Conservation (phyloP, 2,113 vertebrate genomes). For the Alaudala cheleensis region DNA sequence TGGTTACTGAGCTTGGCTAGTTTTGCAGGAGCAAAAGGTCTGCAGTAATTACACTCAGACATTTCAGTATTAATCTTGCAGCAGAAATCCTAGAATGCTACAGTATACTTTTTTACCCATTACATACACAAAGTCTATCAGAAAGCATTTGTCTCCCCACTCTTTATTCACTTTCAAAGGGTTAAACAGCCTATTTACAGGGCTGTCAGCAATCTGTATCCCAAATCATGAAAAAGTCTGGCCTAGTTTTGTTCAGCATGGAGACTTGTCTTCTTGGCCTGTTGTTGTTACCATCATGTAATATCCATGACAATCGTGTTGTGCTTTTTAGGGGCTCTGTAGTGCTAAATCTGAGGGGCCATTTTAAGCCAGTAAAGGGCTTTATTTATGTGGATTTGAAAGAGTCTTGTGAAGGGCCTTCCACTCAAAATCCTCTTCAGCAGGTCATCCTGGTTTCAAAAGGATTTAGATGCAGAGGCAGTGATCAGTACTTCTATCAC, state of each 20-base stretch:
- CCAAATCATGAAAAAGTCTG: conserved; percentile 86
- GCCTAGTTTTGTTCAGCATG: conserved; percentile 88
- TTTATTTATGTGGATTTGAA: conserved; percentile 99
- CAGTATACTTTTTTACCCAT: conserved; percentile 82
- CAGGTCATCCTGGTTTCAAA: conserved; percentile 91
- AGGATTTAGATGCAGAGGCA: conserved; percentile 87
- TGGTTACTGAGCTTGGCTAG: not conserved
- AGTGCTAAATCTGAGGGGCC: conserved; percentile 93
- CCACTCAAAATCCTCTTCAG: conserved; percentile 92
- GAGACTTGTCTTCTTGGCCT: conserved; percentile 91
- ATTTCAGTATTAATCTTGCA: conserved; percentile 3
- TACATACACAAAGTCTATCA: conserved; percentile 90
- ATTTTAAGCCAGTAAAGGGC: conserved; percentile 97
- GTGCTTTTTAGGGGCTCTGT: conserved; percentile 90
- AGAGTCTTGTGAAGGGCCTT: conserved; percentile 94
- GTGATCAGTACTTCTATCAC: conserved; percentile 95
- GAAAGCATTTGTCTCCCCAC: conserved; percentile 90
- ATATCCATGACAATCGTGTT: conserved; percentile 99
- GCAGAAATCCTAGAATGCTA: not conserved
- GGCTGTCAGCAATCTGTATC: conserved; percentile 93
- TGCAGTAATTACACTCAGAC: not conserved
- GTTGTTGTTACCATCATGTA: conserved; percentile 95
- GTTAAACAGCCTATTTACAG: conserved; percentile 99
- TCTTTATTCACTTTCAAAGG: conserved; percentile 97
- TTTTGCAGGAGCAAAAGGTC: not conserved